Evolutionary conservation across 2,888 invertebrate genomes (phyloP).

Genomic region (Stratiomys singularior): DNA sequence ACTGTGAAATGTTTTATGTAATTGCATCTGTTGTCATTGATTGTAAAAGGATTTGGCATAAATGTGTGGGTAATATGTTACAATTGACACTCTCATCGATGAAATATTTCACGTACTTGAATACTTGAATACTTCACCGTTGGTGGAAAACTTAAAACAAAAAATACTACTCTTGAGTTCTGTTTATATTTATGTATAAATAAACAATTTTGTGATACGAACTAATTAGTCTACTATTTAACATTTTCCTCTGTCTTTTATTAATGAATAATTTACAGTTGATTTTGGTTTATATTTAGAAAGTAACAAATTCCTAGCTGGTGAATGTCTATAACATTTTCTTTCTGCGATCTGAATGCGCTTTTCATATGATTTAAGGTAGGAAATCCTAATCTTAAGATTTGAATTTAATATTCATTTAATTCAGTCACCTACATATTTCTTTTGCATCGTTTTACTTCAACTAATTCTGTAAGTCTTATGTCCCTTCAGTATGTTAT

Average conservation of each 20-base stretch:
- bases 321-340: neutral
- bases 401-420: neutral
- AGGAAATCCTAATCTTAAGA: neutral
- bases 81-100: no score
- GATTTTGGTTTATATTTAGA: conserved; percentile 22
- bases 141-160: neutral
- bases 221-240: conserved; percentile 2
- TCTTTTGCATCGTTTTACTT: conserved; percentile 13
- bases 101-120: no score
- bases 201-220: neutral
- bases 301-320: conserved; percentile 24
- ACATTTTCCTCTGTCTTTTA: neutral
- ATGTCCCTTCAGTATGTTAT: conserved; percentile 41
- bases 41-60: no score
- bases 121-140: no score
- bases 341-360: neutral
- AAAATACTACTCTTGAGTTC: neutral
- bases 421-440: neutral
- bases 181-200: neutral
- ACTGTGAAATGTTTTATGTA: no score
- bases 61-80: no score
- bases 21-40: no score
- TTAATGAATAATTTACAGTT: conserved; percentile 21
- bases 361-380: neutral
- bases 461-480: conserved; percentile 43